phyloP scores from a whole-genome alignment of 1,140 invertebrate species.

The Trichoplusia ni region DNA sequence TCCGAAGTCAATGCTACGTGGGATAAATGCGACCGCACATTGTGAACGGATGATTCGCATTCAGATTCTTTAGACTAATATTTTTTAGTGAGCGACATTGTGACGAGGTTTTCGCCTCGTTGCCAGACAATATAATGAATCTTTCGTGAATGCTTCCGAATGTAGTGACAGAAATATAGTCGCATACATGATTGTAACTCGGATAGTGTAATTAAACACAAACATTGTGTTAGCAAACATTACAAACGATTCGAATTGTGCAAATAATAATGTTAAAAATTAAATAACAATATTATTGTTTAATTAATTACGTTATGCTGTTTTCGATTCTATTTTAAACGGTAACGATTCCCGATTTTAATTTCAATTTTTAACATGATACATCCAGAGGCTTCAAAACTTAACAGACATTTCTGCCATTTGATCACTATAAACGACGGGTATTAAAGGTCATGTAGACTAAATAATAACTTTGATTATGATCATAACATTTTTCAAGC shows the following conservation, averaged over 20 bases:
- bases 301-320: no score
- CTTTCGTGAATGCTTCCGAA: neutral
- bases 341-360: no score
- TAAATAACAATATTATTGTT: no score
- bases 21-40: neutral
- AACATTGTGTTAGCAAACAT: neutral
- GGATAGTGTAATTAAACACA: neutral
- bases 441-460: no score
- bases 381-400: no score
- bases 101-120: neutral
- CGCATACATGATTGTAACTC: neutral
- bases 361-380: no score
- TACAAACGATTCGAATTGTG: neutral
- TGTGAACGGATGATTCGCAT: conserved; percentile 4
- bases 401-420: no score
- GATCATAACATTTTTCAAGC: no score
- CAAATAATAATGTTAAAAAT: no score
- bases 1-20: neutral
- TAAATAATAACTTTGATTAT: no score
- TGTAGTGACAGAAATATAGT: neutral
- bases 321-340: no score
- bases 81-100: conserved; percentile 21
- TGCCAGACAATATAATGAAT: conserved; percentile 20
- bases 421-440: no score
- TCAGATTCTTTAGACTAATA: neutral